Conservation (phyloP, 1,140 invertebrate species). For the Aporrectodea caliginosa region DNA sequence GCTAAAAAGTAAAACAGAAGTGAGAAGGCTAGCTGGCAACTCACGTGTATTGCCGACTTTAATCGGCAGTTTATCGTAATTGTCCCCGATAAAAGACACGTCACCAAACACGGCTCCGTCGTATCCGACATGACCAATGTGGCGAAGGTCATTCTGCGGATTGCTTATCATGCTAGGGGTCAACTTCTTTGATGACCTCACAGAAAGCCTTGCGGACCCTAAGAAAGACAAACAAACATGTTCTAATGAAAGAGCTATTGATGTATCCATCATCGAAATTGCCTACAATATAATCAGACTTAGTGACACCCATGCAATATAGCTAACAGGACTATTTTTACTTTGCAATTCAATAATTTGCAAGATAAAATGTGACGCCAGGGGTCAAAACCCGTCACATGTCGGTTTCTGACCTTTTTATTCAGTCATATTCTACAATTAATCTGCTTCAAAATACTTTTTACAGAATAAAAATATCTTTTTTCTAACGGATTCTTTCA, state of each 20-base stretch:
- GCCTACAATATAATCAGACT: too few relatives aligned
- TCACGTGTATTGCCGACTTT: slow-evolving; percentile 32
- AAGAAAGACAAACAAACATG: slow-evolving; percentile 29
- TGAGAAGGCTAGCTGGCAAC: neutral
- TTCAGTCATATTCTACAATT: too few relatives aligned
- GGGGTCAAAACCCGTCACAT: too few relatives aligned
- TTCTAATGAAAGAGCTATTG: neutral
- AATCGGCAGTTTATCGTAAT: slow-evolving; percentile 52
- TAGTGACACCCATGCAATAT: too few relatives aligned
- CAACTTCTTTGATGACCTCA: slow-evolving; percentile 36
- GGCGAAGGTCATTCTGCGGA: slow-evolving; percentile 93
- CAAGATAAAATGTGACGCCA: too few relatives aligned
- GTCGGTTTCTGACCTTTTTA: too few relatives aligned
- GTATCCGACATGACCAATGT: slow-evolving; percentile 92
- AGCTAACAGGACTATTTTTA: too few relatives aligned
- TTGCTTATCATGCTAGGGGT: slow-evolving; percentile 85
- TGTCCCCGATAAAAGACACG: slow-evolving; percentile 68
- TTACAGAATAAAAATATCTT: too few relatives aligned
- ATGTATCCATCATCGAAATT: too few relatives aligned
- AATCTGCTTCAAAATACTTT: too few relatives aligned
- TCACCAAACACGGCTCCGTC: slow-evolving; percentile 96
- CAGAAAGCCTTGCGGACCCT: slow-evolving; percentile 46
- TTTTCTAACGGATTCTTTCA: too few relatives aligned
- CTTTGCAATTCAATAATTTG: too few relatives aligned
- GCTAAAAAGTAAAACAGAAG: neutral